A percentile compares a stretch with the other conserved stretches of the same genome.
Conservation (phyloP, 2,797 vertebrate species). For the Picus viridis region DNA sequence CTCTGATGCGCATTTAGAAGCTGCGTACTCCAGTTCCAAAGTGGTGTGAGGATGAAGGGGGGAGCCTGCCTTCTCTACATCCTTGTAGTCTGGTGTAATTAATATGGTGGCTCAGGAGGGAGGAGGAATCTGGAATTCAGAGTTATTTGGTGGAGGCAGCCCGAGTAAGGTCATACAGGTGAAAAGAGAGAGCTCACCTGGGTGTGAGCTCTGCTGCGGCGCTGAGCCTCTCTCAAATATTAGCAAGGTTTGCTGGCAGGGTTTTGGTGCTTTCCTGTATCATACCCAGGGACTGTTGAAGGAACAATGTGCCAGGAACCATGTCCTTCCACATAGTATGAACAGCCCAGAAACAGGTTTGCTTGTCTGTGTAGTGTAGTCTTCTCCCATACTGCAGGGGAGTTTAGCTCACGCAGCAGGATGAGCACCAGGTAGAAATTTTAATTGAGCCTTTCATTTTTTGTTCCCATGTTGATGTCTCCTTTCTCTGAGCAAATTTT, state of each 20-base stretch:
- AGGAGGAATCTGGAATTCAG: neutral
- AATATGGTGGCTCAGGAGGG: neutral
- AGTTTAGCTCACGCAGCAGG: too few relatives aligned
- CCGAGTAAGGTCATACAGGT: neutral
- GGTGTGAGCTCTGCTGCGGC: neutral
- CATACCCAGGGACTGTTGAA: neutral
- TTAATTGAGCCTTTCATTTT: too few relatives aligned
- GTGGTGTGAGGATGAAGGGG: neutral
- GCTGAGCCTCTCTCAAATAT: slow-evolving; percentile 9
- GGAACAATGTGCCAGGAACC: neutral
- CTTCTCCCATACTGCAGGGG: too few relatives aligned
- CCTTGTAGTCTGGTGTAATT: neutral
- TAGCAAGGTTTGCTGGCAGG: slow-evolving; percentile 1
- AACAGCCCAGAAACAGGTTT: neutral
- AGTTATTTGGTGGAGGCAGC: neutral
- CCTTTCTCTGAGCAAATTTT: too few relatives aligned
- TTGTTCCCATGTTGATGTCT: too few relatives aligned
- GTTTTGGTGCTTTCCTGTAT: neutral
- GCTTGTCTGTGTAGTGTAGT: too few relatives aligned
- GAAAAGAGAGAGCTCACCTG: neutral
- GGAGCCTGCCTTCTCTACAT: neutral
- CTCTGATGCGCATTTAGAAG: neutral
- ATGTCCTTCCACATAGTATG: neutral
- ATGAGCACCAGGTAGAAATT: too few relatives aligned
- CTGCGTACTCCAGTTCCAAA: neutral